Evolutionary conservation across 2,113 vertebrate genomes (phyloP).

Genomic region (Speoplatyrhinus poulsoni): DNA sequence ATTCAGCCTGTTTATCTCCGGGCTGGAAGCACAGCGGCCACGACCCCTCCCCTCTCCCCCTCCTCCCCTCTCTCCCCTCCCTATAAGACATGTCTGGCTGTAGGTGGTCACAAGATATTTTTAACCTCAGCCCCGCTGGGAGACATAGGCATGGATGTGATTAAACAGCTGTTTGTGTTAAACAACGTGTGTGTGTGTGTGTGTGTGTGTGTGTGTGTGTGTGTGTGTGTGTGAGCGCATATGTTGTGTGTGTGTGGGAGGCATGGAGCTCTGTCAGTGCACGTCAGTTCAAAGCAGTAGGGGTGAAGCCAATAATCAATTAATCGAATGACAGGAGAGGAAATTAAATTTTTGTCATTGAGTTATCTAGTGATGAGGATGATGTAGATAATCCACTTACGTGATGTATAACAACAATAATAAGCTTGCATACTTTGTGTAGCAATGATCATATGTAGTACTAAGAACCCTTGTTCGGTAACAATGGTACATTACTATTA

Average conservation of each 20-base stretch:
- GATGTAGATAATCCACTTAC: too few species aligned
- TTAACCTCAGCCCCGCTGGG: conserved; percentile 26
- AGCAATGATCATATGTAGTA: too few species aligned
- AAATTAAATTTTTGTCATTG: too few species aligned
- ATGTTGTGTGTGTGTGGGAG: conserved; percentile 6
- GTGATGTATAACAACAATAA: too few species aligned
- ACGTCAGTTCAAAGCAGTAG: conserved; percentile 7
- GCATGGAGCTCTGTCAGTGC: conserved; percentile 11
- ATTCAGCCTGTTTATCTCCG: neutral
- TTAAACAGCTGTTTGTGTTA: conserved; percentile 42
- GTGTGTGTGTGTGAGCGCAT: neutral
- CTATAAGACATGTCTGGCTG: conserved; percentile 1
- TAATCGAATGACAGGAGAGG: too few species aligned
- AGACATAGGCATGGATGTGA: conserved; percentile 34
- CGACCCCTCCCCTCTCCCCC: neutral
- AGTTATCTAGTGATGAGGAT: too few species aligned
- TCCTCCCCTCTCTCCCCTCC: neutral
- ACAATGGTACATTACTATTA: too few species aligned
- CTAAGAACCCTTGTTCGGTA: too few species aligned
- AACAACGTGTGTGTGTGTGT: neutral
- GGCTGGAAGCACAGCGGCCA: conserved; percentile 6
- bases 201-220: neutral
- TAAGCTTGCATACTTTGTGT: too few species aligned
- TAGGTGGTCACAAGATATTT: conserved; percentile 28
- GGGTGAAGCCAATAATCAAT: neutral